These are phyloP conservation scores for Rhadina sibilatrix DNA, from an alignment of 2,113 vertebrate species.

Conservation along the genomic window DNA sequence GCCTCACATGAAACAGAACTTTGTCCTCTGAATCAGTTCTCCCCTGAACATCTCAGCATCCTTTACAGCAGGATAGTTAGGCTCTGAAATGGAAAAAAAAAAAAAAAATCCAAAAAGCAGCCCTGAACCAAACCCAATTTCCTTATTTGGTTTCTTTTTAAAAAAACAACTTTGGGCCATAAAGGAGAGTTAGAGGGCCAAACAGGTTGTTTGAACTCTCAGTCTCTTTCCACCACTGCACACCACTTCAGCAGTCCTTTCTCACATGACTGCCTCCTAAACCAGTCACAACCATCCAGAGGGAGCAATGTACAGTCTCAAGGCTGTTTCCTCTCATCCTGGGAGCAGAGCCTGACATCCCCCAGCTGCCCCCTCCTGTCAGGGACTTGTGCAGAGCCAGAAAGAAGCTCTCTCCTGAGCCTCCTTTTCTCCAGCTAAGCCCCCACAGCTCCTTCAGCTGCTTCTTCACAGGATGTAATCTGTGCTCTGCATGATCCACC, in stretches of 20 bases:
- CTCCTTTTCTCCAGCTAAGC: background rate
- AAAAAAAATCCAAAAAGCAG: background rate
- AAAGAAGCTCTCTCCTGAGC: background rate
- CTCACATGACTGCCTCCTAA: background rate
- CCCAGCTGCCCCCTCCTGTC: background rate
- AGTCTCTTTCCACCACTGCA: background rate
- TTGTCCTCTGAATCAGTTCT: background rate
- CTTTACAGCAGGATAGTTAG: background rate
- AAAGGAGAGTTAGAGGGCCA: background rate
- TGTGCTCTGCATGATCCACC: background rate
- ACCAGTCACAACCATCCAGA: background rate
- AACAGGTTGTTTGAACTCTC: background rate
- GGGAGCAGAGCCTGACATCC: background rate
- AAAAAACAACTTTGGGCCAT: background rate
- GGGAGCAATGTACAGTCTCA: background rate
- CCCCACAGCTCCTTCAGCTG: background rate
- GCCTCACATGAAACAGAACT: background rate
- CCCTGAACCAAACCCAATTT: background rate
- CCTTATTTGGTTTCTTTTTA: background rate
- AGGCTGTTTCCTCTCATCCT: fast-evolving
- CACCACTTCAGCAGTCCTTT: background rate
- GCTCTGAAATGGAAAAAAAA: background rate
- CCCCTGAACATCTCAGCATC: background rate
- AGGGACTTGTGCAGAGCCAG: background rate
- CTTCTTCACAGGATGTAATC: background rate